Evolutionary conservation across 2,888 invertebrate genomes (phyloP).

Genomic region (Pseudococcus jackbeardsleyi): DNA sequence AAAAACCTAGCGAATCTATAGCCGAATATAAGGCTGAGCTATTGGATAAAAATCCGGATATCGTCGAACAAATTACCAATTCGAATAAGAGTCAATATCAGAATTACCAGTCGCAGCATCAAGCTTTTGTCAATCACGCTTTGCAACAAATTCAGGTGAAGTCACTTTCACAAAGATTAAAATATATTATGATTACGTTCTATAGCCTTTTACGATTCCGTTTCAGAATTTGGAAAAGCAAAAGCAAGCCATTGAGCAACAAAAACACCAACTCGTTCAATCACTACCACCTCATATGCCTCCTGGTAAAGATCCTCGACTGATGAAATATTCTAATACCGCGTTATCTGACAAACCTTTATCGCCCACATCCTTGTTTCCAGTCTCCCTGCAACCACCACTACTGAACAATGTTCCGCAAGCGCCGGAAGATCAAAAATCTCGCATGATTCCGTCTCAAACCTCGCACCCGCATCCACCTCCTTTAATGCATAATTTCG

Average conservation of each 20-base stretch:
- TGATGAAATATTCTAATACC: neutral
- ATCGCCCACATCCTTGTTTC: neutral
- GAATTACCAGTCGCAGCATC: slow-evolving; percentile 93
- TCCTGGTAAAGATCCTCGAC: slow-evolving; percentile 65
- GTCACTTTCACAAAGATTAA: neutral
- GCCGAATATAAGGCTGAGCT: slow-evolving; percentile 89
- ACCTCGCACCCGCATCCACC: slow-evolving; percentile 24
- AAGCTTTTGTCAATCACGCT: slow-evolving; percentile 93
- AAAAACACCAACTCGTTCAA: slow-evolving; percentile 69
- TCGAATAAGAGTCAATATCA: slow-evolving; percentile 88
- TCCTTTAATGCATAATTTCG: slow-evolving; percentile 59
- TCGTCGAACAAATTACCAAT: slow-evolving; percentile 82
- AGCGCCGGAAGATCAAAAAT: slow-evolving; percentile 33
- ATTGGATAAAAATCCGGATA: slow-evolving; percentile 83
- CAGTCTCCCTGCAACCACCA: slow-evolving; percentile 55
- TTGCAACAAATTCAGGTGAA: slow-evolving; percentile 86
- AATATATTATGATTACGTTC: neutral
- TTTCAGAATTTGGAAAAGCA: slow-evolving; percentile 76
- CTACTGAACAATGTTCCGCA: slow-evolving; percentile 41
- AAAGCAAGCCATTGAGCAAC: slow-evolving; percentile 77
- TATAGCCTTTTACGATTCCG: neutral
- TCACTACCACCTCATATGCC: slow-evolving; percentile 68
- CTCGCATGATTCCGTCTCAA: slow-evolving; percentile 15
- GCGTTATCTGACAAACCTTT: neutral
- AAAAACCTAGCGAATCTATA: slow-evolving; percentile 89